A percentile compares a stretch with the other conserved stretches of the same genome.
Evolutionary conservation across 2,113 vertebrate genomes (phyloP).

Genomic region (Semnopithecus entellus): DNA sequence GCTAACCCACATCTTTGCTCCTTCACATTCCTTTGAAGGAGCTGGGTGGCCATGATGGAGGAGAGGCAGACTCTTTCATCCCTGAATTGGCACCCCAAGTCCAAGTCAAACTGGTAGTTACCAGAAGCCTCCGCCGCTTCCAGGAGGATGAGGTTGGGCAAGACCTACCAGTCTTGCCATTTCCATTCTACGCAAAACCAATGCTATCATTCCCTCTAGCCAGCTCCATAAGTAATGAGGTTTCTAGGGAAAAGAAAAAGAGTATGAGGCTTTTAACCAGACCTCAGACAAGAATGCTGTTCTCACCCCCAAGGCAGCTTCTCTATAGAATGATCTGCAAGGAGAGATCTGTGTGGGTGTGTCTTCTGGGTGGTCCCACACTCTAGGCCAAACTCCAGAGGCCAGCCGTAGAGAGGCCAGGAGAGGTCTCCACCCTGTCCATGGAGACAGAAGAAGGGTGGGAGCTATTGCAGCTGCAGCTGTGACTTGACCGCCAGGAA

Average conservation of each 20-base stretch:
- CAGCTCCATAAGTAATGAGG: not conserved
- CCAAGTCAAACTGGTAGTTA: not conserved
- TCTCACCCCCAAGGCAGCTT: not conserved
- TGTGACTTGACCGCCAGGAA: not conserved
- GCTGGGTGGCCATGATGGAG: not conserved
- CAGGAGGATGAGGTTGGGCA: not conserved
- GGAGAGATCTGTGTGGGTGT: not conserved
- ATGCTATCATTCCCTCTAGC: not conserved
- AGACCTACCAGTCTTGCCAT: not conserved
- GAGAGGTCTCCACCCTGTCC: no score
- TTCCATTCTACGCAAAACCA: slow-evolving; percentile 14
- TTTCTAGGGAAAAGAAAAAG: not conserved
- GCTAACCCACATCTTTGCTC: not conserved
- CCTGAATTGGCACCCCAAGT: not conserved
- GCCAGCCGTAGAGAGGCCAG: not conserved
- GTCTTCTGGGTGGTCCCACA: not conserved
- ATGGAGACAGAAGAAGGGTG: not conserved
- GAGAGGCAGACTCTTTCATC: not conserved
- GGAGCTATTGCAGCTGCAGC: not conserved
- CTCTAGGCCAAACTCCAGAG: not conserved
- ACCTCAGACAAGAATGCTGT: not conserved
- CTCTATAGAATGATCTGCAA: not conserved
- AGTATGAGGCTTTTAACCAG: not conserved
- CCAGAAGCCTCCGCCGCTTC: not conserved
- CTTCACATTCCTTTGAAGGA: not conserved